phyloP scores from a whole-genome alignment of 2,797 vertebrate genomes.

The Molossus molossus region DNA sequence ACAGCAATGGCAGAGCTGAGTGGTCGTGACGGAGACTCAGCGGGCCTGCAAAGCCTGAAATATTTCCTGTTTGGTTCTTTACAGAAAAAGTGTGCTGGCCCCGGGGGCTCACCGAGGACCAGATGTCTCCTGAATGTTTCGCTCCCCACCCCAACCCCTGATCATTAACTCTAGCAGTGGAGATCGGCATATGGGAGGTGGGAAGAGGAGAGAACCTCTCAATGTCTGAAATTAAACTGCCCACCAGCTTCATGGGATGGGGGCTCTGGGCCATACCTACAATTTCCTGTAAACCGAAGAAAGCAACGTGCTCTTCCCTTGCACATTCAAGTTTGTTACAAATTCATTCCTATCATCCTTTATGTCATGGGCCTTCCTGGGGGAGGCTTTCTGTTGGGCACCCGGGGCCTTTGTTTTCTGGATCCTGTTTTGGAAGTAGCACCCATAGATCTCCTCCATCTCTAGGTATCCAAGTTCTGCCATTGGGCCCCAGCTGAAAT shows the following conservation, averaged over 20 bases:
- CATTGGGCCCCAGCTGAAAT: not conserved
- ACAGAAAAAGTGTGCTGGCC: not conserved
- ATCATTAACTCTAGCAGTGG: not conserved
- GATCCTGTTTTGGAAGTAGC: not conserved
- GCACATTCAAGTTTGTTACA: not conserved
- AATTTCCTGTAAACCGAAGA: not conserved
- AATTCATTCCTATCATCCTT: not conserved
- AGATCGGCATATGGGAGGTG: not conserved
- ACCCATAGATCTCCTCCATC: not conserved
- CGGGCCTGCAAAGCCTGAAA: not conserved
- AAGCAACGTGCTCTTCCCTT: not conserved
- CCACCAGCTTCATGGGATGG: not conserved
- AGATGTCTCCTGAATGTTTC: not conserved
- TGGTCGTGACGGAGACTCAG: not conserved
- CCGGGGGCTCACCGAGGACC: not conserved
- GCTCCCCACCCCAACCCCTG: not conserved
- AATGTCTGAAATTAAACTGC: not conserved
- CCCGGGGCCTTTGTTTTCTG: not conserved
- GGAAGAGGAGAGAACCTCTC: not conserved
- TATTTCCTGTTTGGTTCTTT: not conserved
- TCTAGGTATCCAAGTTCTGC: not conserved
- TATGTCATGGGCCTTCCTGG: not conserved
- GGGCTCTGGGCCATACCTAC: not conserved
- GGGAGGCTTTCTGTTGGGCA: not conserved
- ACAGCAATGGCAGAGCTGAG: not conserved